Base-by-base conservation (phyloP, 2,888 invertebrate species). In the Glaucopsyche alexis region DNA sequence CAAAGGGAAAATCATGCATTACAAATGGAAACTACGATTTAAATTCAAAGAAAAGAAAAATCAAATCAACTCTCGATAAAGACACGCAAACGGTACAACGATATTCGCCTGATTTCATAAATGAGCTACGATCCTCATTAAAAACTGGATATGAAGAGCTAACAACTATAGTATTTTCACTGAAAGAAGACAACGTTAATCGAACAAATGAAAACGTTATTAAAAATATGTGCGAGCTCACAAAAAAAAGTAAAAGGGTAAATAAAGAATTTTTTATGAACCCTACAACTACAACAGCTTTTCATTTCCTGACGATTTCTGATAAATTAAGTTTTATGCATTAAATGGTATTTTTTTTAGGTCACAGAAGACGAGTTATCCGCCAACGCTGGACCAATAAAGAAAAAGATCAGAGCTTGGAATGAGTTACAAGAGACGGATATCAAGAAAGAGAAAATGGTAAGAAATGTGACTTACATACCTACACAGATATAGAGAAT, bases 61-160 rank as follows among this genome's bases (percentile, higher is more conserved):
- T 42, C 2, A 67, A 45, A 45, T 19, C 42, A 6, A 67, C 45
- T 13, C 7, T 45, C 16, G 16, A 67, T 45, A 16, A 67, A 47
- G 67, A 67, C 19, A 45, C 67, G 7, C 67, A 67, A 45, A 67
- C 67, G 7, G 67, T 13, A 4, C 9, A 29, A 14, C 45, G 45
- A 19, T 67, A 67, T 67, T 47, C 67, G 7, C 45, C 67, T 19
- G 45, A 67, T 47, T 67, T 45, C 16, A 47, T 67, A 16, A 45
- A 42, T 42, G 45, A 67, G 7, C 38, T 67, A 13, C 67, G 67
- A 9, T 19, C 16, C 8, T 67, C 67, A 7, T 45, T 67, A 45
- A 67, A 19, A 42, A 67, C 19, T 19, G 67, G 67, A 16, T 67
- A 67, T 11, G 67, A 67, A 45, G 16, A 67, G 14, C 42, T 67